Base-by-base conservation (phyloP, 2,797 vertebrate genomes). In the Enteromius argenteus region DNA sequence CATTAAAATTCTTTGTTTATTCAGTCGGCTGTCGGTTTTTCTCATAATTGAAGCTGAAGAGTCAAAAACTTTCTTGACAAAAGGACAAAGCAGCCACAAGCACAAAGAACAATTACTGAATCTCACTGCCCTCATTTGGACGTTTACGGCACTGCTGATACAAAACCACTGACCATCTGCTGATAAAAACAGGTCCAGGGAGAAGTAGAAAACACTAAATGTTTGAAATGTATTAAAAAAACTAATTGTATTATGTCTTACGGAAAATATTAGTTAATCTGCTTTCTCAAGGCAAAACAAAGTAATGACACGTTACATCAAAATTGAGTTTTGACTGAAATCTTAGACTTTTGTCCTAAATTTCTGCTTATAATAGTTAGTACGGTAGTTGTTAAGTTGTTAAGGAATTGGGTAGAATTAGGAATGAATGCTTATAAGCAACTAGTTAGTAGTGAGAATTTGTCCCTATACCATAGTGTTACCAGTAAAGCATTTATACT, bases 51-150 rank as follows among this genome's bases (percentile, higher is more conserved):
- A 86, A 74, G 69, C 42, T 72, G 58, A 83, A 44, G 23, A 68
- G 46, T 67, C 21, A 46, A 37, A 85, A 79, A 73, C 42, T 67
- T 86, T 78, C 17, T 81, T 27, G 49, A 80, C 4, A 49, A 35
- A 27, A 64, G 35, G 14, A 37, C 42, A 71, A 83, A 73, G 58
- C 69, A n/a, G 4, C n/a, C n/a, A 17, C n/a, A 49, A 68, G 66
- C 37, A 39, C 64, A 35, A 14, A 46, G 19, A 35, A 32, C 51
- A 77, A 14, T 58, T 71, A 62, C 51, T 78, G 66, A 71, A 42
- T 77, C 39, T 71, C 39, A 84, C 51, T 84, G 75, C 82, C 53
- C 51, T 67, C 56, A 78, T 62, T 79, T 84, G 64, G 64, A 84
- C 66, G 9, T 49, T 84, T 27, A n/a, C 62, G 39, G 66, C 75